Percentiles rank a stretch among this genome's conserved stretches.
phyloP scores from a whole-genome alignment of 2,888 invertebrate genomes.

The Macrophya annulata region DNA sequence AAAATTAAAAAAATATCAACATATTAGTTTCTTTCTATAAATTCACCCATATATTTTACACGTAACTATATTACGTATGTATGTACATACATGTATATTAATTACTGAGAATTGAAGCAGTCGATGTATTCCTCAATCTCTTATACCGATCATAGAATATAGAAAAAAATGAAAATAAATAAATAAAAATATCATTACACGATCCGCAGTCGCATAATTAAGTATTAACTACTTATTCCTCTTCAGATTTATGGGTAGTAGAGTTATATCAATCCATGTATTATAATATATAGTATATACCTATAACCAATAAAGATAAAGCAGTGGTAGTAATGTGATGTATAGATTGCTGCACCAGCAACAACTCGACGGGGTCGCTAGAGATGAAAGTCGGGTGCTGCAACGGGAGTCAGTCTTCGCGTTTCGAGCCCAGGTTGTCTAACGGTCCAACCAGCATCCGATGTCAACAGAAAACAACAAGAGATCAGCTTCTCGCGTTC shows the following conservation, averaged over 20 bases:
- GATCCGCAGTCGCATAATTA: not conserved
- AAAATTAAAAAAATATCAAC: not conserved
- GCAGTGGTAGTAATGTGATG: conserved; percentile 2
- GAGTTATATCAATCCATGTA: not conserved
- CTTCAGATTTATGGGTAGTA: not conserved
- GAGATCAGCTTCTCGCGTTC: conserved; percentile 38
- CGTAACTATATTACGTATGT: too few relatives aligned
- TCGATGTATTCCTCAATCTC: not conserved
- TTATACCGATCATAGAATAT: not conserved
- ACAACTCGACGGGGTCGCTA: conserved; percentile 21
- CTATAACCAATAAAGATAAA: not conserved
- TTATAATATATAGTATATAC: not conserved
- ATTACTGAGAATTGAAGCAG: not conserved
- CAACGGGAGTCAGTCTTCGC: conserved; percentile 65
- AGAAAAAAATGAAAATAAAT: too few relatives aligned
- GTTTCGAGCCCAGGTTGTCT: conserved; percentile 72
- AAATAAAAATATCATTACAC: conserved; percentile 6
- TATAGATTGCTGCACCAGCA: conserved; percentile 24
- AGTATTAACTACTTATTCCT: not conserved
- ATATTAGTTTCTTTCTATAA: too few relatives aligned
- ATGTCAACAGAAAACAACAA: conserved; percentile 54
- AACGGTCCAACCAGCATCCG: conserved; percentile 69
- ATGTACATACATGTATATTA: not conserved
- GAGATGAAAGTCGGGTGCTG: conserved; percentile 55
- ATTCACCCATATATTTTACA: not conserved